Evolutionary conservation across 2,113 vertebrate species (phyloP).

Genomic region (Bagarius yarrelli): DNA sequence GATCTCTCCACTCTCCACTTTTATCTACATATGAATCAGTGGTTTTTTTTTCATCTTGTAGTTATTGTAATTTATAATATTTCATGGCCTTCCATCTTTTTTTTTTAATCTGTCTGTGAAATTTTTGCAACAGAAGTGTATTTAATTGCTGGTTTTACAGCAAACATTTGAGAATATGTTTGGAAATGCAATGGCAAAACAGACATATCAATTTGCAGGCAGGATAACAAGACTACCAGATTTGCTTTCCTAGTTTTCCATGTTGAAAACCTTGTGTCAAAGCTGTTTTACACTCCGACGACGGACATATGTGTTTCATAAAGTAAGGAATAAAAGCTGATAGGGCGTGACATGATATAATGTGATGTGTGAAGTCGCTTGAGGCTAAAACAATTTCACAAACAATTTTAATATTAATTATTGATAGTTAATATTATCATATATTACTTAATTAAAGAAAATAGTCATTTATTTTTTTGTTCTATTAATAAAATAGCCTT

Average conservation of each 20-base stretch:
- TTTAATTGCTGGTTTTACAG: slow-evolving; percentile 12
- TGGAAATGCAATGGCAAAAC: slow-evolving; percentile 1
- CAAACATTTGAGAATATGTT: slow-evolving; percentile 30
- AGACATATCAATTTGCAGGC: neutral
- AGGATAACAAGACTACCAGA: neutral
- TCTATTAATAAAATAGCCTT: too few relatives aligned
- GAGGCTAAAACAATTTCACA: neutral
- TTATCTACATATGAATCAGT: neutral
- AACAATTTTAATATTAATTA: neutral
- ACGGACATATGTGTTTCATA: neutral
- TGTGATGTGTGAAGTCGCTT: neutral
- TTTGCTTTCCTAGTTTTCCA: neutral
- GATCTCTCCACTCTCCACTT: neutral
- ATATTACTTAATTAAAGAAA: too few relatives aligned
- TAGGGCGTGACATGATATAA: neutral
- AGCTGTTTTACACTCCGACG: too few relatives aligned
- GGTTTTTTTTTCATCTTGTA: neutral
- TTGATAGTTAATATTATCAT: neutral
- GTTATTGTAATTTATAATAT: neutral
- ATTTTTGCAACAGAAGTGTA: neutral
- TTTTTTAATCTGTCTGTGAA: neutral
- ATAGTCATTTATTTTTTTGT: too few relatives aligned
- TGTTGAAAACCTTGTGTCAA: neutral
- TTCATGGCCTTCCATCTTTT: neutral
- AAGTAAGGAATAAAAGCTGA: neutral